A percentile compares a stretch with the other conserved stretches of the same genome.
Conservation (phyloP, 2,888 invertebrate species). For the Thecocarcelia acutangulata region DNA sequence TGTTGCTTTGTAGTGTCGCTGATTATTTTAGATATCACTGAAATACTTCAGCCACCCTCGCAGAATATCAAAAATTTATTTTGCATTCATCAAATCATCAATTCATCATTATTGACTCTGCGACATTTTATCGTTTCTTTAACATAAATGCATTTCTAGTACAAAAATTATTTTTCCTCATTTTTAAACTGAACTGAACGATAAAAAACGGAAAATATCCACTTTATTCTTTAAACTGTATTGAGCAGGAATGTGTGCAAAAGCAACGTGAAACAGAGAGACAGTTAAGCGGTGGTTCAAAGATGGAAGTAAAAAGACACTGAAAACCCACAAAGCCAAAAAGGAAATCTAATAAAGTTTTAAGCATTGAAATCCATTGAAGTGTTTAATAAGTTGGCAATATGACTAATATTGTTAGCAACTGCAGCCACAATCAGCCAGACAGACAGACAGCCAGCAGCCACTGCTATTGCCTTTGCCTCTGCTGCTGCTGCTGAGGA, state of each 20-base stretch:
- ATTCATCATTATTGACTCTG: slow-evolving; percentile 65
- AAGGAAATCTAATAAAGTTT: slow-evolving; percentile 68
- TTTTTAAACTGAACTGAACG: slow-evolving; percentile 1
- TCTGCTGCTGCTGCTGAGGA: not conserved
- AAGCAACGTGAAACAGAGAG: not conserved
- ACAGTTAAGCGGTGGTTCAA: not conserved
- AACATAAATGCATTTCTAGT: slow-evolving; percentile 62
- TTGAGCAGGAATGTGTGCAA: slow-evolving; percentile 16
- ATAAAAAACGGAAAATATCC: slow-evolving; percentile 14
- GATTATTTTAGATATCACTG: too few relatives aligned
- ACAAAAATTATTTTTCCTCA: slow-evolving; percentile 24
- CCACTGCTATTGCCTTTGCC: not conserved
- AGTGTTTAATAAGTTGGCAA: slow-evolving; percentile 67
- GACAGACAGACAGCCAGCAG: not conserved
- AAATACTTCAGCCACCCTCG: not conserved
- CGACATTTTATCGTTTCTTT: slow-evolving; percentile 67
- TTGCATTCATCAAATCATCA: slow-evolving; percentile 56
- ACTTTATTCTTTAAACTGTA: slow-evolving; percentile 3
- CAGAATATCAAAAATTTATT: slow-evolving; percentile 40
- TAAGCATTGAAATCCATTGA: slow-evolving; percentile 66
- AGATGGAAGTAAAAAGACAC: slow-evolving; percentile 13
- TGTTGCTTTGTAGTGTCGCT: too few relatives aligned
- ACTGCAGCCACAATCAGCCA: slow-evolving; percentile 2
- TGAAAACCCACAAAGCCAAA: slow-evolving; percentile 54
- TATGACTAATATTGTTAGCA: slow-evolving; percentile 43